phyloP scores from a whole-genome alignment of 1,140 invertebrate species.

The Pomacea maculata region DNA sequence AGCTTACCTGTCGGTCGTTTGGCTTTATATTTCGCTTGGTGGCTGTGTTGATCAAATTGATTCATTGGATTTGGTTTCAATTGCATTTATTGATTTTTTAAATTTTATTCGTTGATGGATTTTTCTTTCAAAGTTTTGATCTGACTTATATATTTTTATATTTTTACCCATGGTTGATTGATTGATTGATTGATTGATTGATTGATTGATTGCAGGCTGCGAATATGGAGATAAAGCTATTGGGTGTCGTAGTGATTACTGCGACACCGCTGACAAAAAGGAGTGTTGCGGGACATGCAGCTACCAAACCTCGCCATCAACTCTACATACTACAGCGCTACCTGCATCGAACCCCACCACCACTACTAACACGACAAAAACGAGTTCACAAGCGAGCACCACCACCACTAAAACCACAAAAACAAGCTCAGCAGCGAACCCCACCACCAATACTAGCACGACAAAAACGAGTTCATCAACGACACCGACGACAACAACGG shows the following conservation, averaged over 20 bases:
- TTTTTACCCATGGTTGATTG: not conserved
- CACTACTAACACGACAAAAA: no score
- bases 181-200: not conserved
- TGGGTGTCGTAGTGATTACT: not conserved
- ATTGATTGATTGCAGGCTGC: constrained; percentile 22
- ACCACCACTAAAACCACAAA: not conserved
- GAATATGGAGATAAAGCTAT: constrained; percentile 31
- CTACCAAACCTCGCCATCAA: not conserved
- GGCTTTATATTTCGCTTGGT: no score
- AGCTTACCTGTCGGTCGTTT: not conserved
- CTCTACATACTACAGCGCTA: no score
- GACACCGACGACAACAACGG: no score
- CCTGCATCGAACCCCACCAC: no score
- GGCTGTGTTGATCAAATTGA: no score
- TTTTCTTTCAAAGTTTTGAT: not conserved
- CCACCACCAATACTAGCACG: no score
- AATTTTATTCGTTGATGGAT: not conserved
- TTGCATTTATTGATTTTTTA: not conserved
- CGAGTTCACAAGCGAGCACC: no score
- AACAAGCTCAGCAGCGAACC: no score
- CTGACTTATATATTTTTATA: not conserved
- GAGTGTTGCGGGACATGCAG: constrained; percentile 29
- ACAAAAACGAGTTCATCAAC: no score
- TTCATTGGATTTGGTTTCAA: not conserved
- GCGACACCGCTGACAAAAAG: constrained; percentile 13